Percentiles rank a stretch among this genome's conserved stretches.
These are phyloP conservation scores for Agrochola macilenta DNA, from an alignment of 2,888 invertebrate species.

Conservation along the genomic window DNA sequence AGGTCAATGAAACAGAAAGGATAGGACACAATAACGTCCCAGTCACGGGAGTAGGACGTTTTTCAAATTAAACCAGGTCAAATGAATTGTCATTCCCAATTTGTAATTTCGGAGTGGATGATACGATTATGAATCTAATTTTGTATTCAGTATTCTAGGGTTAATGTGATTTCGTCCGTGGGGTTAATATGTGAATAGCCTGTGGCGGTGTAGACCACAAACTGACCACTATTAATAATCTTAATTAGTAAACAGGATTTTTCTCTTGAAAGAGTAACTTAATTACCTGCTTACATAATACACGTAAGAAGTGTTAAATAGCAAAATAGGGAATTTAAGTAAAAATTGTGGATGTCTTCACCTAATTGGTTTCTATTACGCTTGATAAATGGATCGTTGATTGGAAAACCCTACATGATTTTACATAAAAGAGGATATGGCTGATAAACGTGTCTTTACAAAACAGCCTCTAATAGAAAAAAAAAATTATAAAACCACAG, in stretches of 20 bases:
- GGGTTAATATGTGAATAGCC: constrained; percentile 7
- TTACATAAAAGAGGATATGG: neutral
- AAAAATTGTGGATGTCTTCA: neutral
- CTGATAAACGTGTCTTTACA: neutral
- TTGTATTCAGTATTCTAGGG: constrained; percentile 30
- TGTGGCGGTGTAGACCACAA: neutral
- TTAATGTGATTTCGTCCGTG: constrained; percentile 23
- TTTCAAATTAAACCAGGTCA: constrained; percentile 13
- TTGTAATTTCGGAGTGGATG: neutral
- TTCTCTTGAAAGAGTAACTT: no score
- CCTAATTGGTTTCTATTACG: constrained; percentile 1
- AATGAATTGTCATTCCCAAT: constrained; percentile 10
- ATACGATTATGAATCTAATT: constrained; percentile 28
- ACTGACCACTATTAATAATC: neutral
- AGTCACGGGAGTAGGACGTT: constrained; percentile 3
- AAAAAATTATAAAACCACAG: neutral
- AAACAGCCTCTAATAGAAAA: neutral
- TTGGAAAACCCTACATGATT: neutral
- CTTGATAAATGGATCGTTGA: constrained; percentile 12
- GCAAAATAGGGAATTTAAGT: neutral
- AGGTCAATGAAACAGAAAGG: constrained; percentile 36
- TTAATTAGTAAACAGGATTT: constrained; percentile 5
- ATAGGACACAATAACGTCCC: constrained; percentile 14
- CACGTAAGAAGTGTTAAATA: neutral
- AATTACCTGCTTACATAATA: neutral